Evolutionary conservation across 1,140 invertebrate genomes (phyloP).

Genomic region (Octopus sinensis): DNA sequence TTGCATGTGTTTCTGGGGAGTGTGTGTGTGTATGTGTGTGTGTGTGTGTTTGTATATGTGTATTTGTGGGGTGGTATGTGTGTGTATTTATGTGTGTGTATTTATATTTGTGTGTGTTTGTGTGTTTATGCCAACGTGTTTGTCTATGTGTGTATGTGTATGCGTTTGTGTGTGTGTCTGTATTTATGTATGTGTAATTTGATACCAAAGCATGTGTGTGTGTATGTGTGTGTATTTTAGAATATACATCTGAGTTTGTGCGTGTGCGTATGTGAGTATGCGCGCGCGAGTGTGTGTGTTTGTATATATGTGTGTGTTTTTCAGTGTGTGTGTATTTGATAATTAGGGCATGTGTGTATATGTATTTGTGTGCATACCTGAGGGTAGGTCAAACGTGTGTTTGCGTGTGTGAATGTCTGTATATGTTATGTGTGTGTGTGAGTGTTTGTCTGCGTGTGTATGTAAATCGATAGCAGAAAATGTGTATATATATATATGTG

Average conservation of each 20-base stretch:
- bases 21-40: neutral
- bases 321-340: neutral
- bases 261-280: neutral
- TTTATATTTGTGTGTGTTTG: neutral
- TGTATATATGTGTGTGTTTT: neutral
- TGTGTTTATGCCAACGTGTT: neutral
- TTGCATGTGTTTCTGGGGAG: too few species aligned
- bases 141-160: neutral
- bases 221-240: neutral
- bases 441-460: too few species aligned
- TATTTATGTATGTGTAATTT: neutral
- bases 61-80: neutral
- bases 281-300: neutral
- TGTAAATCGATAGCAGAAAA: too few species aligned
- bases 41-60: neutral
- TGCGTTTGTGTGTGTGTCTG: neutral
- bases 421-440: too few species aligned
- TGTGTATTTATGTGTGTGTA: neutral
- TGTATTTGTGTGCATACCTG: neutral
- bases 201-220: neutral
- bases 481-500: too few species aligned
- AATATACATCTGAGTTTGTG: neutral
- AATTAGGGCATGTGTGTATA: neutral
- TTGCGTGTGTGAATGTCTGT: too few species aligned
- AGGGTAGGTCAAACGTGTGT: too few species aligned